A percentile compares a stretch with the other conserved stretches of the same genome.
phyloP scores from a whole-genome alignment of 2,113 vertebrate genomes.

The Actinemys pallida region DNA sequence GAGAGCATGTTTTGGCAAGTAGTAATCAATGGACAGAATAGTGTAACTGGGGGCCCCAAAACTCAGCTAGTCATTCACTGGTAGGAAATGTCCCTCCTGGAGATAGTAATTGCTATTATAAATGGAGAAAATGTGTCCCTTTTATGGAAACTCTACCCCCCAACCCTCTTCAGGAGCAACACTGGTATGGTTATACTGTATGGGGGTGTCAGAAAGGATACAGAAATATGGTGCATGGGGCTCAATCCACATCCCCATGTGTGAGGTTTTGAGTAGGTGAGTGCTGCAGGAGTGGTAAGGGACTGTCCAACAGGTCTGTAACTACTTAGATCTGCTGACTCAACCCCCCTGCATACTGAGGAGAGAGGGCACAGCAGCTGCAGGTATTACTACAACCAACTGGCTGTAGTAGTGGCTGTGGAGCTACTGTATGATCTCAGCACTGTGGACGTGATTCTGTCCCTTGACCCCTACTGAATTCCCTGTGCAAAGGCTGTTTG shows the following conservation, averaged over 20 bases:
- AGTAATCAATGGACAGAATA: not conserved
- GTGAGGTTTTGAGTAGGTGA: not conserved
- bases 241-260: not conserved
- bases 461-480: accelerated
- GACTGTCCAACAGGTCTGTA: not conserved
- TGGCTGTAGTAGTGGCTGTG: accelerated
- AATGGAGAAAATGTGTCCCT: not conserved
- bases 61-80: not conserved
- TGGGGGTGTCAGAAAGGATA: not conserved
- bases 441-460: not conserved
- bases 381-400: not conserved
- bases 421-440: not conserved
- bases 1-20: not conserved
- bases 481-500: not conserved
- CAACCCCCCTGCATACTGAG: not conserved
- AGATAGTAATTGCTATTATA: not conserved
- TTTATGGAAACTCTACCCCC: accelerated
- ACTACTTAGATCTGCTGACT: not conserved
- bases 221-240: not conserved
- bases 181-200: not conserved
- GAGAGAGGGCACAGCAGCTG: not conserved
- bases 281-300: not conserved
- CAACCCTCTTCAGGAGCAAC: not conserved
- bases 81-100: not conserved
- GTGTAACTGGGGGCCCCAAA: not conserved